A percentile compares a stretch with the other conserved stretches of the same genome.
Conservation (phyloP, 2,888 invertebrate species). For the Eubasilissa splendida region DNA sequence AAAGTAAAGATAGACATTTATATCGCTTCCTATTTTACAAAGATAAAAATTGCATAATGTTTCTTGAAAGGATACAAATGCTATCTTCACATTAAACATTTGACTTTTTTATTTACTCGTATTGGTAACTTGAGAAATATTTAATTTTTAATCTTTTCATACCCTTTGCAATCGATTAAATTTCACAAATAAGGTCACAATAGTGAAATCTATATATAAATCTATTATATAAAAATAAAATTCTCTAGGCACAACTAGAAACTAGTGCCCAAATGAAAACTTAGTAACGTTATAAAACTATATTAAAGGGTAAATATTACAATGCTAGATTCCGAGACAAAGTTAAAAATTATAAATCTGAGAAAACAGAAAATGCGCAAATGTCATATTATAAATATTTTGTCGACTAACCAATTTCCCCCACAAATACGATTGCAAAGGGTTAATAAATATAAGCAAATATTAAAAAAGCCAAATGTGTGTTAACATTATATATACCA, state of each 20-base stretch:
- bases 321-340: no score
- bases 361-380: no score
- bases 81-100: constrained; percentile 38
- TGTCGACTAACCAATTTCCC: no score
- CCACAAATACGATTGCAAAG: neutral
- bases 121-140: neutral
- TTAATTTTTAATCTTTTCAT: no score
- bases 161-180: no score
- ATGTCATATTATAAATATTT: no score
- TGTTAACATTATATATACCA: constrained; percentile 16
- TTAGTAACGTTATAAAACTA: neutral
- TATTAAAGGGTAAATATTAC: no score
- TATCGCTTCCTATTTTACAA: constrained; percentile 24
- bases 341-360: no score
- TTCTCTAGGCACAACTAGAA: no score
- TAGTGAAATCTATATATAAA: no score
- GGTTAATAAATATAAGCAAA: constrained; percentile 32
- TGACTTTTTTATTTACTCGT: constrained; percentile 32
- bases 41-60: constrained; percentile 1
- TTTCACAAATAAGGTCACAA: no score
- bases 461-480: constrained; percentile 37
- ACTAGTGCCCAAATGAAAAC: neutral
- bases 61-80: constrained; percentile 30
- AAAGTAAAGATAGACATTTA: constrained; percentile 33
- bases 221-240: no score